Evolutionary conservation across 2,888 invertebrate species (phyloP).

Genomic region (Agelastica alni): DNA sequence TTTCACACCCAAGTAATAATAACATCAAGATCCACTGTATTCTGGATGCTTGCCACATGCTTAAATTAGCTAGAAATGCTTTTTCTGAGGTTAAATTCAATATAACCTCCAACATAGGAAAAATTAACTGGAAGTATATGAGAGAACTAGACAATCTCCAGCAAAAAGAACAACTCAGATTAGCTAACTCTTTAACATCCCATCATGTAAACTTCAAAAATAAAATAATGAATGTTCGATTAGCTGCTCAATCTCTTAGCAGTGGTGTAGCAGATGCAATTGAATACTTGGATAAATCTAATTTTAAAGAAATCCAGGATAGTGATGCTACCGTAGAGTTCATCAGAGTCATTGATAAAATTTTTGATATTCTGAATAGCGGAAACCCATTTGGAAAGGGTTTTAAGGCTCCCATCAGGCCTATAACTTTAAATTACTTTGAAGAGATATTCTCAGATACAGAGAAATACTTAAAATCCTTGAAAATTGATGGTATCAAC

Average conservation of each 20-base stretch:
- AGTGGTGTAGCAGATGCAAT: constrained; percentile 23
- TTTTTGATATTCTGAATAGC: constrained; percentile 37
- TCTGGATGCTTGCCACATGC: constrained; percentile 32
- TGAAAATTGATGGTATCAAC: constrained; percentile 29
- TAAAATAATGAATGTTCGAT: constrained; percentile 35
- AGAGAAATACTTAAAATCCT: constrained; percentile 20
- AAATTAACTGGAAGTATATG: constrained; percentile 26
- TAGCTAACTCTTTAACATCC: constrained; percentile 33
- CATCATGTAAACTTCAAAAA: constrained; percentile 34
- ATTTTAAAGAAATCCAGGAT: constrained; percentile 23
- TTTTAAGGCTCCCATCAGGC: constrained; percentile 33
- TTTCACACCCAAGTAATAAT: constrained; percentile 25
- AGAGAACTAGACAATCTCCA: constrained; percentile 30
- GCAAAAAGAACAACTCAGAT: constrained; percentile 27
- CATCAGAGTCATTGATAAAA: constrained; percentile 30
- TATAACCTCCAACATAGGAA: constrained; percentile 19
- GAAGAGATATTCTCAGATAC: constrained; percentile 22
- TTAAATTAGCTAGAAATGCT: constrained; percentile 29
- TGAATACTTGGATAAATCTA: constrained; percentile 13
- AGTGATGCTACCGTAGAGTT: constrained; percentile 34
- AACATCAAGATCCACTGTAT: constrained; percentile 25
- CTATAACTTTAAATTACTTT: constrained; percentile 25
- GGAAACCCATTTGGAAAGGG: constrained; percentile 36
- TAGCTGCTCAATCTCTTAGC: constrained; percentile 31
- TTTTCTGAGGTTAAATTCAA: constrained; percentile 32